phyloP scores from a whole-genome alignment of 2,113 vertebrate genomes.

The Brienomyrus longianalis region DNA sequence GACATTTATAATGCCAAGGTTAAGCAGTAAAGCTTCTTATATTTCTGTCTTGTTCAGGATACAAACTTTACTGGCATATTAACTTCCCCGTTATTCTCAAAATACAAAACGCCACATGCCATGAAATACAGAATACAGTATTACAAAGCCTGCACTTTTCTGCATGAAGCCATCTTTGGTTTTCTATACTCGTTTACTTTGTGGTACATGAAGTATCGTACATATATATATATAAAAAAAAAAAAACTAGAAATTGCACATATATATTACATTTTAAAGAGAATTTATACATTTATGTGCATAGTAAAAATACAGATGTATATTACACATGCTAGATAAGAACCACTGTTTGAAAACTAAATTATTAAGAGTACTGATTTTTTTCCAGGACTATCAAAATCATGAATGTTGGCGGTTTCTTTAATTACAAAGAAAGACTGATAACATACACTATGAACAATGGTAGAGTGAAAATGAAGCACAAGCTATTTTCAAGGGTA shows the following conservation, averaged over 20 bases:
- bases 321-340: conserved; percentile 45
- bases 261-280: conserved; percentile 56
- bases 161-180: conserved; percentile 56
- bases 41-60: conserved; percentile 25
- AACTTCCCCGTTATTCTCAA: conserved; percentile 15
- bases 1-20: not conserved
- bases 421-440: not conserved
- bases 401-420: not conserved
- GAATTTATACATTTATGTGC: conserved; percentile 51
- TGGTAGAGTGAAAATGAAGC: not conserved
- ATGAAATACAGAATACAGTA: conserved; percentile 38
- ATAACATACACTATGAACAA: not conserved
- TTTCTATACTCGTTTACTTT: conserved; percentile 53
- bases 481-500: not conserved
- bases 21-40: not conserved
- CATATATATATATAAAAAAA: conserved; percentile 4
- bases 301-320: conserved; percentile 53
- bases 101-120: conserved; percentile 34
- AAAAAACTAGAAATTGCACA: conserved; percentile 58
- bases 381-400: not conserved
- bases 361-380: not conserved
- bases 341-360: not conserved
- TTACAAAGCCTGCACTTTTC: conserved; percentile 39
- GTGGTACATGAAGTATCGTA: conserved; percentile 62
- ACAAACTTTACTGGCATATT: conserved; percentile 19